phyloP scores from a whole-genome alignment of 2,888 invertebrate genomes.

The Clepsis dumicolana region DNA sequence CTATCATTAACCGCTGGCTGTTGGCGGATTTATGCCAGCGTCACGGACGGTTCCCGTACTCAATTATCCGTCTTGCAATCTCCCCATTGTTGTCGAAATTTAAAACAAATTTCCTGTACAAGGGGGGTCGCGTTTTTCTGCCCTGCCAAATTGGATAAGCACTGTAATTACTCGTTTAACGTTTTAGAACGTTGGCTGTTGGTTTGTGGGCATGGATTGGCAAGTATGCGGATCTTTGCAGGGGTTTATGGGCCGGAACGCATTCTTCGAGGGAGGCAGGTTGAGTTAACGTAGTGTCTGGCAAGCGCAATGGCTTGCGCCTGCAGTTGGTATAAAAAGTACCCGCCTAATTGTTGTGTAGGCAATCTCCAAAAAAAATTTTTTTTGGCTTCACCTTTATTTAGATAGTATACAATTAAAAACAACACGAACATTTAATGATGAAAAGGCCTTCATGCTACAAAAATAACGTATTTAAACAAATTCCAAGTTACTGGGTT shows the following conservation, averaged over 20 bases:
- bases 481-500: no score
- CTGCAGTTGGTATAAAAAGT: constrained; percentile 26
- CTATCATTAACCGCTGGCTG: constrained; percentile 80
- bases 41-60: constrained; percentile 77
- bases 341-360: constrained; percentile 13
- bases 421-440: neutral
- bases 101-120: constrained; percentile 85
- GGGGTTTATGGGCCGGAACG: constrained; percentile 73
- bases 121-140: constrained; percentile 84
- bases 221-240: constrained; percentile 60
- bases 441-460: no score
- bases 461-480: no score
- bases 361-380: neutral
- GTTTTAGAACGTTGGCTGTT: constrained; percentile 58
- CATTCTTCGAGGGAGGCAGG: constrained; percentile 45
- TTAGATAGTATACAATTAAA: neutral
- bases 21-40: constrained; percentile 78
- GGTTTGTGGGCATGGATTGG: constrained; percentile 69
- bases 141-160: constrained; percentile 85
- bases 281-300: constrained; percentile 17
- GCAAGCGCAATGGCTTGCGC: constrained; percentile 14
- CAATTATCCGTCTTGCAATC: constrained; percentile 81
- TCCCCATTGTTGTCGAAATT: constrained; percentile 86
- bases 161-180: constrained; percentile 82
- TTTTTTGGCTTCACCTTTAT: neutral